phyloP scores from a whole-genome alignment of 1,140 invertebrate species.

The Papilio machaon region DNA sequence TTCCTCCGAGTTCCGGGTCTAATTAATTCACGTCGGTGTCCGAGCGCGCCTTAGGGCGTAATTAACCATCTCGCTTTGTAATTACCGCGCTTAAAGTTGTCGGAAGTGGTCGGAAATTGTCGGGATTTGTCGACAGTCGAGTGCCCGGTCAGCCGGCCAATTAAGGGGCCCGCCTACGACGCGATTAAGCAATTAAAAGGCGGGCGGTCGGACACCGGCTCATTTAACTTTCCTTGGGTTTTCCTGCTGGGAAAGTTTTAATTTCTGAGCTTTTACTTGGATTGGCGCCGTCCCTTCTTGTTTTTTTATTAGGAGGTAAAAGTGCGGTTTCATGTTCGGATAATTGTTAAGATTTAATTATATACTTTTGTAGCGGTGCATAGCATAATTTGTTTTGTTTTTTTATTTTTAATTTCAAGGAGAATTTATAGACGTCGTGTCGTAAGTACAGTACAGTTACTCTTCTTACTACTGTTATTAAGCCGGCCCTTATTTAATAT shows the following conservation, averaged over 20 bases:
- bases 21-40: slow-evolving; percentile 74
- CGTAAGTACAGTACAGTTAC: no score
- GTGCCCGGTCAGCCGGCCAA: slow-evolving; percentile 70
- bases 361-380: background rate
- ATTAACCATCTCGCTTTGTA: slow-evolving; percentile 80
- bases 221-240: slow-evolving; percentile 65
- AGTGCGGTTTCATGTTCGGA: slow-evolving; percentile 20
- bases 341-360: slow-evolving; percentile 26
- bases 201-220: slow-evolving; percentile 69
- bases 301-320: slow-evolving; percentile 28
- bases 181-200: slow-evolving; percentile 79
- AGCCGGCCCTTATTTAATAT: no score
- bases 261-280: slow-evolving; percentile 44
- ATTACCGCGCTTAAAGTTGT: slow-evolving; percentile 75
- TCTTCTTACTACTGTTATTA: no score
- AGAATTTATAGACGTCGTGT: background rate
- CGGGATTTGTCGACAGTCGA: slow-evolving; percentile 58
- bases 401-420: background rate
- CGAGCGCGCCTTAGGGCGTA: slow-evolving; percentile 63
- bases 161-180: slow-evolving; percentile 65
- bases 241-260: slow-evolving; percentile 61
- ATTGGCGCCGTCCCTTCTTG: slow-evolving; percentile 39
- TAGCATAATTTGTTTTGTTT: background rate
- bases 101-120: slow-evolving; percentile 66
- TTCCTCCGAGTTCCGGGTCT: slow-evolving; percentile 40